These are phyloP conservation scores for Caenorhabditis auriculariae DNA, from an alignment of 2,888 invertebrate species.

Conservation along the genomic window DNA sequence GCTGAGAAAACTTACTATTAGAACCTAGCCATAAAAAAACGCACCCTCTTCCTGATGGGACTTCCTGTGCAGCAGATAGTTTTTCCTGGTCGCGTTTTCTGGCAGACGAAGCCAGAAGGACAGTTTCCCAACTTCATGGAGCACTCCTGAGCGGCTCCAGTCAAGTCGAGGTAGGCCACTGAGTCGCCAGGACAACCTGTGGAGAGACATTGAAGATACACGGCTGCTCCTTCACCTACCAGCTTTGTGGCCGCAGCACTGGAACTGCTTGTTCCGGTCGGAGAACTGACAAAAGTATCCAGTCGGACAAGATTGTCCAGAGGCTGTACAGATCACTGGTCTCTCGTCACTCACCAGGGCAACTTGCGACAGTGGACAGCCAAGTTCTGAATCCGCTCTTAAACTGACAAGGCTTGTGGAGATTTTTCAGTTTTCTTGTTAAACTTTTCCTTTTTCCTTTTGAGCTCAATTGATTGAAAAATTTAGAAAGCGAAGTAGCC, in stretches of 20 bases:
- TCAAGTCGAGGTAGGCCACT: constrained; percentile 52
- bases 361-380: constrained; percentile 52
- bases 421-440: too few species aligned
- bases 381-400: constrained; percentile 52
- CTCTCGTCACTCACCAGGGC: constrained; percentile 37
- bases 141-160: constrained; percentile 48
- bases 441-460: too few species aligned
- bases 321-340: constrained; percentile 42
- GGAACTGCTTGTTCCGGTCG: constrained; percentile 57
- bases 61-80: constrained; percentile 47
- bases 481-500: too few species aligned
- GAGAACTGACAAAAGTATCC: constrained; percentile 61
- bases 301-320: constrained; percentile 43
- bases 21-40: too few species aligned
- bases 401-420: too few species aligned
- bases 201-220: neutral
- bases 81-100: constrained; percentile 26
- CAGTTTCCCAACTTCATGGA: constrained; percentile 34
- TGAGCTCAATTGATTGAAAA: too few species aligned
- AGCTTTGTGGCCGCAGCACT: constrained; percentile 51
- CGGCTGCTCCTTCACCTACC: constrained; percentile 10
- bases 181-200: constrained; percentile 49
- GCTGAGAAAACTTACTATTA: too few species aligned
- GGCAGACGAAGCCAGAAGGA: constrained; percentile 51
- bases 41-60: neutral